Conservation (phyloP, 2,888 invertebrate species). For the Coleophora deauratella region DNA sequence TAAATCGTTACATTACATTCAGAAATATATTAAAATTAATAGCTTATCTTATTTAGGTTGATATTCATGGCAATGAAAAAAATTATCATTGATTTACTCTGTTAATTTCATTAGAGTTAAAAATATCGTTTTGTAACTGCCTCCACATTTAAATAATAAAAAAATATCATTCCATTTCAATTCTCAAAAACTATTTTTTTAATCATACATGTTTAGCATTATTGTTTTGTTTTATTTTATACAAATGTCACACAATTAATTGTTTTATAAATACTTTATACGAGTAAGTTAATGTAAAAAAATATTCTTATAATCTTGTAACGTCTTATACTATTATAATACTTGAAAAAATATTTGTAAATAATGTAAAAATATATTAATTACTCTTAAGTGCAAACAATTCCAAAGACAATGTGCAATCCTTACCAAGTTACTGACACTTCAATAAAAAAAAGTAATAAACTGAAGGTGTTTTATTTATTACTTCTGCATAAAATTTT, state of each 20-base stretch:
- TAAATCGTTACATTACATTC: no score
- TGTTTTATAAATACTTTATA: conserved; percentile 6
- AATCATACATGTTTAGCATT: no score
- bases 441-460: conserved; percentile 57
- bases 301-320: conserved; percentile 16
- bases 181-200: no score
- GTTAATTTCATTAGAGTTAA: no score
- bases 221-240: not conserved
- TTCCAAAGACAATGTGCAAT: conserved; percentile 69
- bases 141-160: no score
- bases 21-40: no score
- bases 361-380: conserved; percentile 27
- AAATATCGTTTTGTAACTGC: no score
- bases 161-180: no score
- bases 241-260: conserved; percentile 1
- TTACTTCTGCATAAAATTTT: not conserved
- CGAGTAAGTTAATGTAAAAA: conserved; percentile 20
- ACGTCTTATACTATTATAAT: conserved; percentile 19
- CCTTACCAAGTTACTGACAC: conserved; percentile 40
- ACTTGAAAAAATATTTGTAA: conserved; percentile 17
- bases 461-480: not conserved
- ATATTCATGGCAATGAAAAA: no score
- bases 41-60: no score
- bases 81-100: no score
- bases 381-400: conserved; percentile 33